Evolutionary conservation across 2,113 vertebrate species (phyloP).

Genomic region (Ceyx melanurus): DNA sequence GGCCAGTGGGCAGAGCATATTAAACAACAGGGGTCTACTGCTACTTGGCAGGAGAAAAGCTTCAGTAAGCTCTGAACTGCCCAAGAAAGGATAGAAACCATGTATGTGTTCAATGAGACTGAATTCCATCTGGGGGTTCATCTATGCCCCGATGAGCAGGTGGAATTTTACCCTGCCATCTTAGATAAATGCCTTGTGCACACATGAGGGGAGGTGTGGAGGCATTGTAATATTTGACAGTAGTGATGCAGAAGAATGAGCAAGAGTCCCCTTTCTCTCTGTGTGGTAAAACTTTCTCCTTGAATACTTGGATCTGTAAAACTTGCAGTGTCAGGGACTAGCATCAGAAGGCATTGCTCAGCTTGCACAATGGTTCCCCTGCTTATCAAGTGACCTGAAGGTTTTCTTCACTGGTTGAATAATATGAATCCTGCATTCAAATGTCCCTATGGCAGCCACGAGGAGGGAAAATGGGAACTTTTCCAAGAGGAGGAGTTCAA

Average conservation of each 20-base stretch:
- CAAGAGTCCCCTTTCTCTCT: not conserved
- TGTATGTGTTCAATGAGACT: not conserved
- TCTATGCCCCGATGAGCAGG: not conserved
- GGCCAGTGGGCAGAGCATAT: not conserved
- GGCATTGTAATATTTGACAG: not conserved
- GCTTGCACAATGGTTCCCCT: conserved; percentile 5
- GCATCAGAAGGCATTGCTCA: not conserved
- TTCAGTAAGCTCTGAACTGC: not conserved
- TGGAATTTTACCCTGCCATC: not conserved
- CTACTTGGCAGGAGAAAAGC: not conserved
- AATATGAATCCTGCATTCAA: conserved; percentile 51
- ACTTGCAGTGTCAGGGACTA: not conserved
- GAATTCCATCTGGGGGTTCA: not conserved
- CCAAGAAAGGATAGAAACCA: not conserved
- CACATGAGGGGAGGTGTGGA: not conserved
- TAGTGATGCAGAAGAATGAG: not conserved
- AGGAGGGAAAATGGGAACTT: conserved; percentile 58
- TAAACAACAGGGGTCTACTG: not conserved
- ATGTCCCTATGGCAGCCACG: not conserved
- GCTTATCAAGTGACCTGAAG: conserved; percentile 54
- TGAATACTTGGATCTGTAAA: not conserved
- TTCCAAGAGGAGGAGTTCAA: conserved; percentile 70
- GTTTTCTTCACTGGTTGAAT: conserved; percentile 53
- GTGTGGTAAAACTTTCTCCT: not conserved
- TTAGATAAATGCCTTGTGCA: not conserved